Evolutionary conservation across 1,140 invertebrate species (phyloP).

Genomic region (Homalodisca vitripennis): DNA sequence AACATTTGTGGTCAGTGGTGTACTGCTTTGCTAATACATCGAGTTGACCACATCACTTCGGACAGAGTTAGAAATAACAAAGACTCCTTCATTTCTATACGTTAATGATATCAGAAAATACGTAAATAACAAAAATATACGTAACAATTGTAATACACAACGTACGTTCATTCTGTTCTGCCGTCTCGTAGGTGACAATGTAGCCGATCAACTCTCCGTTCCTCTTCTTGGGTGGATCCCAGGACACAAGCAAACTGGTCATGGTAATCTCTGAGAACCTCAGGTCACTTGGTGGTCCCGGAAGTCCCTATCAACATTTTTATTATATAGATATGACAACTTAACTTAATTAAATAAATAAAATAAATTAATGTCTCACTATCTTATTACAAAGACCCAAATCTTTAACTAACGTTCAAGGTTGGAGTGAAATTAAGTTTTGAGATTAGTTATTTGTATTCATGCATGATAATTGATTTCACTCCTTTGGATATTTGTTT

Average conservation of each 20-base stretch:
- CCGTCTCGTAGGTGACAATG: slow-evolving; percentile 91
- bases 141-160: background rate
- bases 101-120: too few relatives aligned
- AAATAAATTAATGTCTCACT: background rate
- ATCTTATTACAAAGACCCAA: too few relatives aligned
- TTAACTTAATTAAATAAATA: background rate
- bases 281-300: slow-evolving; percentile 79
- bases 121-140: too few relatives aligned
- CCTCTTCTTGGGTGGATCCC: slow-evolving; percentile 89
- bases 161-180: slow-evolving; percentile 86
- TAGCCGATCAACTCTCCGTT: slow-evolving; percentile 87
- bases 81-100: too few relatives aligned
- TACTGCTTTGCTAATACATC: too few relatives aligned
- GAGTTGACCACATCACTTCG: too few relatives aligned
- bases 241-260: slow-evolving; percentile 87
- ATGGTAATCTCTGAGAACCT: slow-evolving; percentile 92
- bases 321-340: slow-evolving; percentile 9
- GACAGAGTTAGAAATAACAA: too few relatives aligned
- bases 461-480: background rate
- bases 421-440: too few relatives aligned
- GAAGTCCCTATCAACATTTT: slow-evolving; percentile 66
- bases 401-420: too few relatives aligned
- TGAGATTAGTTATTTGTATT: too few relatives aligned
- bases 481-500: too few relatives aligned
- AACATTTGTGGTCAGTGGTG: too few relatives aligned